Conservation (phyloP, 2,113 vertebrate genomes). For the Tautogolabrus adspersus region DNA sequence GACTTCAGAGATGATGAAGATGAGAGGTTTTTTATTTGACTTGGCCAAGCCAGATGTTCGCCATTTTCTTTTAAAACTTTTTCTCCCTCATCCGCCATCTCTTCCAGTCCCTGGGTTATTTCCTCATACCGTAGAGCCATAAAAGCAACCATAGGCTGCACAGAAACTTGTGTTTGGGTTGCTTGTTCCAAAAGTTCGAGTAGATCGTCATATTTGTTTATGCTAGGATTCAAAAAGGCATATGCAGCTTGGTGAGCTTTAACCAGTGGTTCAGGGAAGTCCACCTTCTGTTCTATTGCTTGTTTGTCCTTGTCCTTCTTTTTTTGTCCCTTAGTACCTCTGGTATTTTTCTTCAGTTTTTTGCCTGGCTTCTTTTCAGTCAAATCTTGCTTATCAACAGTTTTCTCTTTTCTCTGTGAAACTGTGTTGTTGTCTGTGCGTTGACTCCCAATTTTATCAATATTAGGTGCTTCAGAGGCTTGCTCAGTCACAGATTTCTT, state of each 20-base stretch:
- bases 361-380: conserved; percentile 76
- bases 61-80: conserved; percentile 86
- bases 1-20: conserved; percentile 59
- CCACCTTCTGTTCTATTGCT: conserved; percentile 84
- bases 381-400: conserved; percentile 77
- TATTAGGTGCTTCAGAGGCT: conserved; percentile 15
- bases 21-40: conserved; percentile 74
- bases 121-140: conserved; percentile 89
- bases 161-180: conserved; percentile 88
- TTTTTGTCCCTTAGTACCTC: conserved; percentile 78
- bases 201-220: conserved; percentile 90
- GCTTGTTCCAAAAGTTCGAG: conserved; percentile 87
- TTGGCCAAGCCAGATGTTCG: conserved; percentile 89
- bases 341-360: conserved; percentile 75
- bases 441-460: conserved; percentile 60
- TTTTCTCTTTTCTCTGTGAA: conserved; percentile 74
- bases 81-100: conserved; percentile 90
- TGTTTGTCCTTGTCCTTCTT: conserved; percentile 77
- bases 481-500: conserved; percentile 58
- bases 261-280: conserved; percentile 92
- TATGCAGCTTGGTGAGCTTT: conserved; percentile 92
- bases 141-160: conserved; percentile 92
- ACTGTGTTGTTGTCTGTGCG: conserved; percentile 49
- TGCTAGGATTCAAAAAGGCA: conserved; percentile 90
- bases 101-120: conserved; percentile 87